These are phyloP conservation scores for Tenthredo scrophulariae DNA, from an alignment of 2,888 invertebrate species.

Conservation along the genomic window DNA sequence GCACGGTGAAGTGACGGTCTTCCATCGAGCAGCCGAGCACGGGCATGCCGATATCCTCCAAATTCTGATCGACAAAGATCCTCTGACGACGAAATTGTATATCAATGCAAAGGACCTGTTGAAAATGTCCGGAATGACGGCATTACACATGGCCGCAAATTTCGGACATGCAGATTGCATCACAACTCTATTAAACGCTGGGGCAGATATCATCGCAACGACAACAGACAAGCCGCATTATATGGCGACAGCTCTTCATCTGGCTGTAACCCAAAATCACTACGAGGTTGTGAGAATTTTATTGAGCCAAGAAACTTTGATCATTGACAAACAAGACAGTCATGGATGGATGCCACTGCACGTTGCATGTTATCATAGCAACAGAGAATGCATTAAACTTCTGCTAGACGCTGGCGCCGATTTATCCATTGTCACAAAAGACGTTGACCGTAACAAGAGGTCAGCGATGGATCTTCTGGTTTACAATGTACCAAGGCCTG, in stretches of 20 bases:
- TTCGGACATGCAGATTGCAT: constrained; percentile 80
- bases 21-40: constrained; percentile 82
- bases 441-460: constrained; percentile 62
- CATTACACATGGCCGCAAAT: constrained; percentile 81
- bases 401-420: constrained; percentile 79
- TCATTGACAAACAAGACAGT: constrained; percentile 63
- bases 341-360: constrained; percentile 78
- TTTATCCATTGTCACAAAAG: constrained; percentile 75
- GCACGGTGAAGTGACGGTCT: constrained; percentile 79
- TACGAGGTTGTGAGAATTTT: constrained; percentile 76
- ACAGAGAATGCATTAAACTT: constrained; percentile 80
- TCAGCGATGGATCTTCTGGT: constrained; percentile 81
- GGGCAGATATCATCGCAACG: constrained; percentile 78
- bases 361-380: constrained; percentile 81
- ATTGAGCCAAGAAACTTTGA: constrained; percentile 77
- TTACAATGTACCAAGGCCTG: constrained; percentile 80
- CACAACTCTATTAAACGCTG: constrained; percentile 77
- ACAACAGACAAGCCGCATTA: constrained; percentile 78
- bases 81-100: constrained; percentile 56
- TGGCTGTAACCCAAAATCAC: constrained; percentile 78
- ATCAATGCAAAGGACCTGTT: constrained; percentile 72
- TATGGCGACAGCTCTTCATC: constrained; percentile 79
- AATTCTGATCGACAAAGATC: constrained; percentile 77
- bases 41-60: constrained; percentile 81
- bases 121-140: constrained; percentile 78